These are phyloP conservation scores for Chloropsis hardwickii DNA, from an alignment of 2,113 vertebrate genomes.

Conservation along the genomic window DNA sequence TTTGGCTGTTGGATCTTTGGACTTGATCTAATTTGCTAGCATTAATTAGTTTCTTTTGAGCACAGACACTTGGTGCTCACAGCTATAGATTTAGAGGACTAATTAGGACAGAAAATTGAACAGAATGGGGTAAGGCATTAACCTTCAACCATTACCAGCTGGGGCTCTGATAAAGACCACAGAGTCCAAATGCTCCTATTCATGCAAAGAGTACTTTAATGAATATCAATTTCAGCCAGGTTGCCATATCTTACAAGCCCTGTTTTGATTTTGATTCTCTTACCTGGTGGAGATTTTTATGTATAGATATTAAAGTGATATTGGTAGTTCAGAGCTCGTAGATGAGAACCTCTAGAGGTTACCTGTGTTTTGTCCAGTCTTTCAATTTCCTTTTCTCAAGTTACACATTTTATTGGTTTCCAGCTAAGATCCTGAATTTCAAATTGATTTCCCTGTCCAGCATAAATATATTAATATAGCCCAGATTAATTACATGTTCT, in stretches of 20 bases:
- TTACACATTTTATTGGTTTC: background rate
- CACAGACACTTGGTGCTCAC: constrained; percentile 87
- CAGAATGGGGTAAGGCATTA: constrained; percentile 83
- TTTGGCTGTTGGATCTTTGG: constrained; percentile 88
- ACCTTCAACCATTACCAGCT: constrained; percentile 90
- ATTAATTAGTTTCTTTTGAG: constrained; percentile 92
- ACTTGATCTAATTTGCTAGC: constrained; percentile 96
- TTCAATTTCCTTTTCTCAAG: background rate
- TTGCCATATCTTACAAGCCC: constrained; percentile 63
- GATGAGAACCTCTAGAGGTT: background rate
- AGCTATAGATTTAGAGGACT: constrained; percentile 87
- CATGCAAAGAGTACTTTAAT: constrained; percentile 80
- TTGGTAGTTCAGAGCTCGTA: background rate
- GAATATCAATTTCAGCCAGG: constrained; percentile 82
- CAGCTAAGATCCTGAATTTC: background rate
- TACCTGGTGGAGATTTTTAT: constrained; percentile 48
- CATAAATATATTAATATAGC: background rate
- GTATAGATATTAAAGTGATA: background rate
- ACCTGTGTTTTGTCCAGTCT: constrained; percentile 24
- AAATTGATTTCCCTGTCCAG: background rate
- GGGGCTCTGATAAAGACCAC: constrained; percentile 86
- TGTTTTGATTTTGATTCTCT: constrained; percentile 56
- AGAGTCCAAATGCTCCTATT: constrained; percentile 88
- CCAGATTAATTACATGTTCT: background rate
- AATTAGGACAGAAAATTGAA: constrained; percentile 88